phyloP scores from a whole-genome alignment of 2,113 vertebrate genomes.

The Rhynchomys soricoides region DNA sequence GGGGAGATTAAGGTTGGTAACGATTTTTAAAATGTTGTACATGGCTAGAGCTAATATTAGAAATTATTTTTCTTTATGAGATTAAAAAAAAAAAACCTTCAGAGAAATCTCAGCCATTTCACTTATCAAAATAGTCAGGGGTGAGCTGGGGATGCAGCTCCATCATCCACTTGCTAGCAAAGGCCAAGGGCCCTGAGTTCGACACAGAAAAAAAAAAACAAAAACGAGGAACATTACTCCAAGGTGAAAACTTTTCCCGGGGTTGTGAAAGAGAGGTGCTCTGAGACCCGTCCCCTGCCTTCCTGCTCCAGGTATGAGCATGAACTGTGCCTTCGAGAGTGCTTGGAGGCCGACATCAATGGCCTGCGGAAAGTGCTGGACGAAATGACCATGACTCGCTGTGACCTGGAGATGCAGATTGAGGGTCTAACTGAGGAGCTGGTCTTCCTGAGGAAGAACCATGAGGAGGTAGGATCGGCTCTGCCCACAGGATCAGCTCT shows the following conservation, averaged over 20 bases:
- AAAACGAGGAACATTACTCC: not conserved
- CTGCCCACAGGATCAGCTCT: not conserved
- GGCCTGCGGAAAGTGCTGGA: constrained; percentile 83
- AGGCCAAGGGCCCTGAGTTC: not conserved
- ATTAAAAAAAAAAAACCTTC: not conserved
- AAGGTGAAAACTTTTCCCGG: not conserved
- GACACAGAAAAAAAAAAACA: not conserved
- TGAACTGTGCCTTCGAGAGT: constrained; percentile 77
- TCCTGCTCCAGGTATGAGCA: constrained; percentile 79
- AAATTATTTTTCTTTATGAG: not conserved
- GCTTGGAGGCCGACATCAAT: constrained; percentile 77
- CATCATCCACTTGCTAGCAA: not conserved
- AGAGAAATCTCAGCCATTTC: not conserved
- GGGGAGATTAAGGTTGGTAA: not conserved
- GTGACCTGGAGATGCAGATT: constrained; percentile 75
- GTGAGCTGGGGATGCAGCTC: not conserved
- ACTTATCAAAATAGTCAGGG: not conserved
- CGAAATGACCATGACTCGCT: constrained; percentile 73
- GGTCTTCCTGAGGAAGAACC: constrained; percentile 82
- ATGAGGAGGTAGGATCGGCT: constrained; percentile 78
- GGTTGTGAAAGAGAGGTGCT: not conserved
- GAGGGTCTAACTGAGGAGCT: constrained; percentile 79
- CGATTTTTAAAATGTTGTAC: not conserved
- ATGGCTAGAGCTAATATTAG: not conserved
- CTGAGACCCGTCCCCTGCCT: not conserved